phyloP scores from a whole-genome alignment of 1,140 invertebrate species.

The Hesperophylax magnus region DNA sequence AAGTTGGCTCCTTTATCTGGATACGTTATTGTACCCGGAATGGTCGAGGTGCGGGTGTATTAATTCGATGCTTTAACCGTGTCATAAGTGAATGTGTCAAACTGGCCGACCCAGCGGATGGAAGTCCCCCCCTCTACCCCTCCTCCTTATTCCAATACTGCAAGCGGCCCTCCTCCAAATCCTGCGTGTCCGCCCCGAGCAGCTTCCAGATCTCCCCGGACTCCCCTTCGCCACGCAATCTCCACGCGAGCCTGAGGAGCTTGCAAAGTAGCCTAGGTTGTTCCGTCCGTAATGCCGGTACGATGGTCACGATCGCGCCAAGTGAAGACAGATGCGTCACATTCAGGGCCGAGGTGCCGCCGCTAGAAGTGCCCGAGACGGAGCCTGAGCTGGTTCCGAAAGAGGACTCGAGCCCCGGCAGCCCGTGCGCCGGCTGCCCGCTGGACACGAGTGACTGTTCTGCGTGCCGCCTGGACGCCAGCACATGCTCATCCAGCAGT shows the following conservation, averaged over 20 bases:
- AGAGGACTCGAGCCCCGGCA: not conserved
- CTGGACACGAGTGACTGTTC: constrained; percentile 48
- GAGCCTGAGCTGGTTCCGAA: constrained; percentile 34
- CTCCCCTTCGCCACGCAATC: not conserved
- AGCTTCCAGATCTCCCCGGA: constrained; percentile 19
- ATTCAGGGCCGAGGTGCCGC: constrained; percentile 11
- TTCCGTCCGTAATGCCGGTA: not conserved
- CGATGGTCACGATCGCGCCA: constrained; percentile 14
- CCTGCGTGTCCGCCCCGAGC: constrained; percentile 23
- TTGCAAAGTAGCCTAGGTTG: not conserved
- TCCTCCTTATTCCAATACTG: constrained; percentile 55
- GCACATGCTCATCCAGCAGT: constrained; percentile 59
- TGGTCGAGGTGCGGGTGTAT: no score
- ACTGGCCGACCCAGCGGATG: constrained; percentile 52
- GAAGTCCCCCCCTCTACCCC: constrained; percentile 39
- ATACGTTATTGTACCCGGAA: no score
- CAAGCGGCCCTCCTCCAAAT: constrained; percentile 8
- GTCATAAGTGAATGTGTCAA: constrained; percentile 40
- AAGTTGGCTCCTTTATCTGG: no score
- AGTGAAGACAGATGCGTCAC: constrained; percentile 31
- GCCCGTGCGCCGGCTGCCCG: constrained; percentile 2
- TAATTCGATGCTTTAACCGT: not conserved
- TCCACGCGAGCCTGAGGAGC: not conserved
- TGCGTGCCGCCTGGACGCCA: constrained; percentile 27
- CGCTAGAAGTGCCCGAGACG: constrained; percentile 3